Base-by-base conservation (phyloP, 2,888 invertebrate species). In the Oscheius onirici region DNA sequence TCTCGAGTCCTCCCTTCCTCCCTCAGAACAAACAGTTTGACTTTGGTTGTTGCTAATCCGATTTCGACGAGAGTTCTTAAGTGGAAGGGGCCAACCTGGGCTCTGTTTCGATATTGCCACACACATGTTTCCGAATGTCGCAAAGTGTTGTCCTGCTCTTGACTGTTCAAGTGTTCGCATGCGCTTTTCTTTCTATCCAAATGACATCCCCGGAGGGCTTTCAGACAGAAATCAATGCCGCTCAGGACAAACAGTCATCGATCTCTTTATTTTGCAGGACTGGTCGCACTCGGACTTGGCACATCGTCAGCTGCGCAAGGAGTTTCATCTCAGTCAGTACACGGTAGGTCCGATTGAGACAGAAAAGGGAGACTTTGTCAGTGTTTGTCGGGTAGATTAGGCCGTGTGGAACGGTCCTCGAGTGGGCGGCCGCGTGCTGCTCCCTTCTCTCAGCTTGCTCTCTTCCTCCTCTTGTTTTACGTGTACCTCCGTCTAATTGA, bases 291-390 rank as follows among this genome's bases (percentile, higher is more conserved):
- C 63, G 34, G 81, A 82, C 74, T 77, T 75, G 57, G 67, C 80
- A 57, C 80, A 80, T 66, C 77, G 80, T 75, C 77, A 79, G 61
- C 69, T 82, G 61, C 52, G 74, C 17, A 80, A 80, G 71, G 82
- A 82, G 60, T 80, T 82, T 41, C 80, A 80, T 69, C 73, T 82
- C 55, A 74, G 78, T 15, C 76, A 80, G 63, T 82, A 82, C 57
- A 72, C 76, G 67, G 82, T 82, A 44, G 69, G 82, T 74, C 20
- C n/a, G 26, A 20, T 63, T 26, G 41, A 20, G 20, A n/a, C 41
- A n/a, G n/a, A n/a, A n/a, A n/a, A n/a, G n/a, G n/a, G 26, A 52
- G 55, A 63, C 40, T 68, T 8, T 34, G 34, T 70, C 67, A 58
- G 67, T 72, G 49, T 63, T 63, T 63, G 63, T 49, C 49, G 63